These are phyloP conservation scores for Lepus americanus DNA, from an alignment of 2,113 vertebrate species.

Conservation along the genomic window DNA sequence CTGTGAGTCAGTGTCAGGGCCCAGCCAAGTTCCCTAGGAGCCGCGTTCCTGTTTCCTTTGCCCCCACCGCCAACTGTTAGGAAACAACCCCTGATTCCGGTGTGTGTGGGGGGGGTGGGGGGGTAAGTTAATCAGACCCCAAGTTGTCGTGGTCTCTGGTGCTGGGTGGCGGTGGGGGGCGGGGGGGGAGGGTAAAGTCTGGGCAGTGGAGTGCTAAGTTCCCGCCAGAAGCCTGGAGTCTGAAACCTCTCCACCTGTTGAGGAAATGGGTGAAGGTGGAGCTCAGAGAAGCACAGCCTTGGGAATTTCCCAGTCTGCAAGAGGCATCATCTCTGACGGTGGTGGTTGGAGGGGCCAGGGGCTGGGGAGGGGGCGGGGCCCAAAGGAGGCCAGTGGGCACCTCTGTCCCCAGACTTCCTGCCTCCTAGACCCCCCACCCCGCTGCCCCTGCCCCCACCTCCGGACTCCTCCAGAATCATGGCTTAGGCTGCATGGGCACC, in stretches of 20 bases:
- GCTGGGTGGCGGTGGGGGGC: background rate
- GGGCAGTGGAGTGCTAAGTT: background rate
- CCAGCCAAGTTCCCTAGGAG: constrained; percentile 76
- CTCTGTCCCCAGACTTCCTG: background rate
- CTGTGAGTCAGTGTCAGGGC: constrained; percentile 80
- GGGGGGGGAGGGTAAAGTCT: background rate
- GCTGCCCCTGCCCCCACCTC: background rate
- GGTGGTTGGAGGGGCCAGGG: background rate
- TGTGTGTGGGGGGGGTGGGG: background rate
- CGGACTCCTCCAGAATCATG: background rate
- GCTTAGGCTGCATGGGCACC: background rate
- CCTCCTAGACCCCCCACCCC: background rate
- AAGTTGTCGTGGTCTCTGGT: background rate
- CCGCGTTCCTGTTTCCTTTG: constrained; percentile 63
- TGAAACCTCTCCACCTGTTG: background rate
- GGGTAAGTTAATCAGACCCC: background rate
- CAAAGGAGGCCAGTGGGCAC: background rate
- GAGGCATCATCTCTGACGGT: background rate
- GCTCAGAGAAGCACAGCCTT: background rate
- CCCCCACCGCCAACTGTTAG: constrained; percentile 37
- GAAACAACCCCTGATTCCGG: constrained; percentile 61
- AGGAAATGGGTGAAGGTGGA: background rate
- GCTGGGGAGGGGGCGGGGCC: no score
- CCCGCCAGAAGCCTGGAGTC: background rate
- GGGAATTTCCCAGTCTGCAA: background rate